Evolutionary conservation across 2,113 vertebrate genomes (phyloP).

Genomic region (Pelvicachromis taeniatus): DNA sequence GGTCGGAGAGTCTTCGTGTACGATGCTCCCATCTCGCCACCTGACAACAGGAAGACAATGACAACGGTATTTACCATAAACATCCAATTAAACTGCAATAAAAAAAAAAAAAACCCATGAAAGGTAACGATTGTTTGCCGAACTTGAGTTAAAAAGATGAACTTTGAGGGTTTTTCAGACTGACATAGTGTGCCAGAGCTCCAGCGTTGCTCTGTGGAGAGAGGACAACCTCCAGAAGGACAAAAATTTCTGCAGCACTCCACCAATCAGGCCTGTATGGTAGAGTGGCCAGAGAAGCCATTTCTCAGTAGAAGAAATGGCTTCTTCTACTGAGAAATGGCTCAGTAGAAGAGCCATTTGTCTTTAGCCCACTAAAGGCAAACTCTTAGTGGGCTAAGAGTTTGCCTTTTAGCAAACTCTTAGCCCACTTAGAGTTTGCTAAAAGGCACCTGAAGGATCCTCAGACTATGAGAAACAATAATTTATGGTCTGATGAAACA

Average conservation of each 20-base stretch:
- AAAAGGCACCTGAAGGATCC: neutral
- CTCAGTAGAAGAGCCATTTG: too few relatives aligned
- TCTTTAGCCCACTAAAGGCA: too few relatives aligned
- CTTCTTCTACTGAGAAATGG: too few relatives aligned
- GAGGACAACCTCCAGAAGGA: neutral
- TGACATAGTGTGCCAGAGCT: neutral
- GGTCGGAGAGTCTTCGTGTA: constrained; percentile 71
- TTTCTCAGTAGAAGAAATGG: neutral
- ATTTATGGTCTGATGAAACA: too few relatives aligned
- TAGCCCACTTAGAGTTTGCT: neutral
- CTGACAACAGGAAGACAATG: constrained; percentile 56
- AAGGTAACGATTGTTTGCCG: neutral
- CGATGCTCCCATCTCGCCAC: constrained; percentile 90
- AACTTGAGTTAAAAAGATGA: too few relatives aligned
- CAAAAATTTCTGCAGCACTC: neutral
- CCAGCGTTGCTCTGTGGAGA: neutral
- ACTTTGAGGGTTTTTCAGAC: neutral
- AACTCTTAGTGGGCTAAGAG: too few relatives aligned
- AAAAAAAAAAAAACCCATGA: neutral
- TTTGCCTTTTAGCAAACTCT: too few relatives aligned
- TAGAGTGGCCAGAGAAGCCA: neutral
- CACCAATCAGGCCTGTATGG: neutral
- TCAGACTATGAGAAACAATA: too few relatives aligned
- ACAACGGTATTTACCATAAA: neutral
- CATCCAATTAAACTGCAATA: neutral